These are phyloP conservation scores for Oncopodura yosiiana DNA, from an alignment of 1,140 invertebrate genomes.

Conservation along the genomic window DNA sequence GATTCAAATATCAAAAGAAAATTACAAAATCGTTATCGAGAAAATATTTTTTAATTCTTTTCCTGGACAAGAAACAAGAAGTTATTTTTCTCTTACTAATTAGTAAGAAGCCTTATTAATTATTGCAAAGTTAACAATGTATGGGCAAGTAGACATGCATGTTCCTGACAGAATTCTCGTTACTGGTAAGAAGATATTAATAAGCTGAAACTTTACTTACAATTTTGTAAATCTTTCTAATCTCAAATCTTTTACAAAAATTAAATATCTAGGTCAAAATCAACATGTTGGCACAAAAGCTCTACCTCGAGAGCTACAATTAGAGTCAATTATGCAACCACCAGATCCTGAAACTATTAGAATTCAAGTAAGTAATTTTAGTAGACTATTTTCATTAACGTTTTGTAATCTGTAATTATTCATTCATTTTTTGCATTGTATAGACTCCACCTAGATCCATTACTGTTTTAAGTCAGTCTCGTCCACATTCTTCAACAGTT, in stretches of 20 bases:
- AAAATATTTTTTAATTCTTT: conserved; percentile 2
- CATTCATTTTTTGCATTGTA: conserved; percentile 3
- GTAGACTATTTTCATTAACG: neutral
- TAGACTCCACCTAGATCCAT: conserved; percentile 37
- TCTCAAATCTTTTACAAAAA: conserved; percentile 2
- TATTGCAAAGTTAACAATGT: conserved; percentile 15
- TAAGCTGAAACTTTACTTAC: neutral
- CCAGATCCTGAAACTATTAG: conserved; percentile 58
- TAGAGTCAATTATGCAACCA: conserved; percentile 68
- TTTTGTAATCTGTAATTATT: neutral
- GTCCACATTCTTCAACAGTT: conserved; percentile 13
- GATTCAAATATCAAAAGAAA: too few species aligned
- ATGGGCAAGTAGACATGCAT: conserved; percentile 52
- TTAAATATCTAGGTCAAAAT: conserved; percentile 66
- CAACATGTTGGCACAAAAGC: conserved; percentile 67
- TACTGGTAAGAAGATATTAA: conserved; percentile 45
- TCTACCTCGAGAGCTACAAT: conserved; percentile 66
- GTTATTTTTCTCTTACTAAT: too few species aligned
- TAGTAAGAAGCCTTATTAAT: neutral
- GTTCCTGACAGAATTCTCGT: conserved; percentile 84
- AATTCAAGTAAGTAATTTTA: conserved; percentile 47
- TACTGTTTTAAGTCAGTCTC: too few species aligned
- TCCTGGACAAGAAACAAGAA: too few species aligned
- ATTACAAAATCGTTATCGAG: conserved; percentile 9
- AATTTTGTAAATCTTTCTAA: neutral